Conservation (phyloP, 1,140 invertebrate genomes). For the Drosophila malerkotliana region DNA sequence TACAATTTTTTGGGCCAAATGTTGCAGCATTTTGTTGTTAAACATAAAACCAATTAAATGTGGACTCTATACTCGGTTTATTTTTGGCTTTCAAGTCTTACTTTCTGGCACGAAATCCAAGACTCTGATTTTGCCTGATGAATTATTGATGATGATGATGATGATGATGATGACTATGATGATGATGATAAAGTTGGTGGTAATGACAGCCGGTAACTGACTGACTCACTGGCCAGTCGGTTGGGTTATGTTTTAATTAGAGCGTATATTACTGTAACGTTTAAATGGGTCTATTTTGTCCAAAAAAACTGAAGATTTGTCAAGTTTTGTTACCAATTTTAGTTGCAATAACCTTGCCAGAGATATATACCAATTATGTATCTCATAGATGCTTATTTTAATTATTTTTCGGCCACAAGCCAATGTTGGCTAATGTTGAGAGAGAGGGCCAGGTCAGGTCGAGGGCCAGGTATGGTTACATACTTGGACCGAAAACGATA, state of each 20-base stretch:
- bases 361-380: not conserved
- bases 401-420: not conserved
- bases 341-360: not conserved
- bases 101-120: conserved; percentile 8
- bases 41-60: conserved; percentile 51
- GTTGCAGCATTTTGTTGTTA: conserved; percentile 40
- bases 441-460: conserved; percentile 5
- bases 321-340: not conserved
- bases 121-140: conserved; percentile 17
- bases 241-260: conserved; percentile 65
- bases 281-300: too few relatives aligned
- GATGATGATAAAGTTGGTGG: conserved; percentile 14
- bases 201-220: not conserved
- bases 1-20: not conserved
- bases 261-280: conserved; percentile 28
- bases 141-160: conserved; percentile 50
- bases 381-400: not conserved
- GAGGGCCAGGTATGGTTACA: conserved; percentile 22
- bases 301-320: not conserved
- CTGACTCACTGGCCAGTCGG: not conserved
- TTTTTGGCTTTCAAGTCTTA: conserved; percentile 4
- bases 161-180: conserved; percentile 4
- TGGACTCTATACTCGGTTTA: not conserved
- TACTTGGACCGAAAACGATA: conserved; percentile 24
- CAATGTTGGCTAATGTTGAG: not conserved